Evolutionary conservation across 1,140 invertebrate species (phyloP).

Genomic region (Planococcus citri): DNA sequence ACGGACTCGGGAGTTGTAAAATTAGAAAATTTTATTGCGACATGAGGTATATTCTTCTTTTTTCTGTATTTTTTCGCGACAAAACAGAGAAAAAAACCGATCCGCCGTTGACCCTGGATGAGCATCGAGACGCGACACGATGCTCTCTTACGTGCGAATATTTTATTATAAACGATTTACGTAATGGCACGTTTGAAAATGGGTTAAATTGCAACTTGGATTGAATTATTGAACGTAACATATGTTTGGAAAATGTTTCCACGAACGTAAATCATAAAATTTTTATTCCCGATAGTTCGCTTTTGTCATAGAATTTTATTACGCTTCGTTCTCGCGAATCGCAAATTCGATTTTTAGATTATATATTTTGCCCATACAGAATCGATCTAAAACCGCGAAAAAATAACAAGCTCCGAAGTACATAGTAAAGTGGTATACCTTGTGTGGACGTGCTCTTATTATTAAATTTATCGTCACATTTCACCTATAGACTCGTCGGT

Average conservation of each 20-base stretch:
- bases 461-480: not conserved
- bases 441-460: not conserved
- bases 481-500: no score
- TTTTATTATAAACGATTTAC: not conserved
- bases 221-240: not conserved
- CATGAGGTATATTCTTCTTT: not conserved
- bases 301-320: not conserved
- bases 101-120: not conserved
- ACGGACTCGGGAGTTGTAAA: not conserved
- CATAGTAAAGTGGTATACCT: not conserved
- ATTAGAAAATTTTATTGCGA: not conserved
- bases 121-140: no score
- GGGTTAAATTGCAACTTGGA: constrained; percentile 2
- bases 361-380: no score
- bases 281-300: not conserved
- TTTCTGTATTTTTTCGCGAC: no score
- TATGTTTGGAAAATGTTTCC: not conserved
- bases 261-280: not conserved
- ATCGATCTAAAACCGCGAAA: no score
- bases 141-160: not conserved
- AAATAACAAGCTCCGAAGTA: no score
- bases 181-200: not conserved
- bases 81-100: not conserved
- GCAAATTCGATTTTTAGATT: not conserved
- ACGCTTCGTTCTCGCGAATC: no score